Evolutionary conservation across 2,888 invertebrate species (phyloP).

Genomic region (Patella depressa): DNA sequence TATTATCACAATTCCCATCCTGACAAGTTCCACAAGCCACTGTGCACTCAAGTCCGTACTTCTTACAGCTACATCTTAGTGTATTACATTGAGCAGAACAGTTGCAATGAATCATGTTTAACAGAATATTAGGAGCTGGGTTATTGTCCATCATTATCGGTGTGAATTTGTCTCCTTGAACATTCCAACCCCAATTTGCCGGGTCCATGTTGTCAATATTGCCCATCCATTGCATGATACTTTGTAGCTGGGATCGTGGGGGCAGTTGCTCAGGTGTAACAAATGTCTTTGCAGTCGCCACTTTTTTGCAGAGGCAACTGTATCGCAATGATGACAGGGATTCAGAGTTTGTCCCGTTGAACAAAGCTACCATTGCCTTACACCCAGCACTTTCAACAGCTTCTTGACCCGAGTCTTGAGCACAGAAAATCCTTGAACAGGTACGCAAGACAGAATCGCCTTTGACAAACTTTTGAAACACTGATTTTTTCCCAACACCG

Average conservation of each 20-base stretch:
- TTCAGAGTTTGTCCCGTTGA: too few relatives aligned
- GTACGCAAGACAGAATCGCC: background rate
- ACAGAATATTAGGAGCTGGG: background rate
- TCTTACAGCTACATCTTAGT: background rate
- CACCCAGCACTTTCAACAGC: too few relatives aligned
- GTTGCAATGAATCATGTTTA: background rate
- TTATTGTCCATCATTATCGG: background rate
- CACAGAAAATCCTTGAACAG: background rate
- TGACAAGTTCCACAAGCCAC: background rate
- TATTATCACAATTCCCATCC: too few relatives aligned
- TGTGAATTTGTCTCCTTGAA: background rate
- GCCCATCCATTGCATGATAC: background rate
- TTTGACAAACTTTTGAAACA: conserved; percentile 21
- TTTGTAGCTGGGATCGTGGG: background rate
- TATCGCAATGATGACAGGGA: conserved; percentile 19
- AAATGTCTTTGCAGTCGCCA: background rate
- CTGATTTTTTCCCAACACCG: conserved; percentile 27
- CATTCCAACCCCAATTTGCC: background rate
- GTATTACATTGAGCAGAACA: background rate
- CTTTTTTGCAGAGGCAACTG: too few relatives aligned
- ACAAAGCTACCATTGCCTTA: too few relatives aligned
- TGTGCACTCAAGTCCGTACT: background rate
- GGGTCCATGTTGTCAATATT: background rate
- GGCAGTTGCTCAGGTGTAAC: background rate
- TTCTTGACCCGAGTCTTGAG: too few relatives aligned